phyloP scores from a whole-genome alignment of 2,797 vertebrate genomes.

The Heteromormyrus szaboi region DNA sequence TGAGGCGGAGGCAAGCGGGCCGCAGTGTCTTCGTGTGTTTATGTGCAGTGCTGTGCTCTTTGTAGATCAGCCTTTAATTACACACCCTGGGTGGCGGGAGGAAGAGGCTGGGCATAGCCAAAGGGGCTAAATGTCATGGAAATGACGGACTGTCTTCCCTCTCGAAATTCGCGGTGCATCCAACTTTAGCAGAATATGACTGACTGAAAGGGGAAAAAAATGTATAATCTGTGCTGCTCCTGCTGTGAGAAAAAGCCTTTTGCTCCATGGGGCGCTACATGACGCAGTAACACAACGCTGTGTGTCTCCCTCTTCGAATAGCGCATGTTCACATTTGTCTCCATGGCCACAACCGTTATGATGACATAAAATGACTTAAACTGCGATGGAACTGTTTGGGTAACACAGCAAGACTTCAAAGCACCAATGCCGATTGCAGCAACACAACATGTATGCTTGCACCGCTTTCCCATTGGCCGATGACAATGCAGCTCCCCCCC shows the following conservation, averaged over 20 bases:
- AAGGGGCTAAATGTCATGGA: conserved; percentile 25
- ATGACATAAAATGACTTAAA: background rate
- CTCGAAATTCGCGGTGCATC: background rate
- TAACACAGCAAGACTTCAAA: no score
- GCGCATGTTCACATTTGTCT: no score
- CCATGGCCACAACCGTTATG: background rate
- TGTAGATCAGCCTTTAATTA: conserved; percentile 27
- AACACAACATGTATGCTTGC: background rate
- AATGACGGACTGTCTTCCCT: background rate
- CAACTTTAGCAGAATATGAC: background rate
- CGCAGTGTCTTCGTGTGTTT: background rate
- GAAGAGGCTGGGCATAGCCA: conserved; percentile 20
- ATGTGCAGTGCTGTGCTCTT: background rate
- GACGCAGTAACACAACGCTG: background rate
- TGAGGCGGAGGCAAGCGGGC: background rate
- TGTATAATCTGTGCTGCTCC: background rate
- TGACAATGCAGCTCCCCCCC: background rate
- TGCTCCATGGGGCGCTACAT: background rate
- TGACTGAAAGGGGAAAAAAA: background rate
- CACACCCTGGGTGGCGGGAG: conserved; percentile 9
- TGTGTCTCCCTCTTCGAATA: no score
- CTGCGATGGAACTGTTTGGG: background rate
- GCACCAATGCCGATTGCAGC: background rate
- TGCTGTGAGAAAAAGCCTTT: background rate
- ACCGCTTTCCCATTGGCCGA: background rate